phyloP scores from a whole-genome alignment of 1,140 invertebrate species.

The Araneus ventricosus region DNA sequence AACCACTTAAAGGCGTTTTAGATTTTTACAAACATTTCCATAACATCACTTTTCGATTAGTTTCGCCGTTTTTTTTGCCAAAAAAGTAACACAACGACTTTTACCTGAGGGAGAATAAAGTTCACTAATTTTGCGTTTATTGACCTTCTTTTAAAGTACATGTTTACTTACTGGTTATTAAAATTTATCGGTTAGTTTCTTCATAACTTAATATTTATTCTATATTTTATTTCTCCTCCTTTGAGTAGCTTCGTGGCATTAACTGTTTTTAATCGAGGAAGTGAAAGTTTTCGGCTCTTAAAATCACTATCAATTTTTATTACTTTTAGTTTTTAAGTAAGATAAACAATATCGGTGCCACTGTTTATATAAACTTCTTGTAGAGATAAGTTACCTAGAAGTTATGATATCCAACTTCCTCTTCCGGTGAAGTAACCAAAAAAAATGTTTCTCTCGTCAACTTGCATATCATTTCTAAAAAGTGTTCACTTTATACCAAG shows the following conservation, averaged over 20 bases:
- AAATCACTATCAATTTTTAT: neutral
- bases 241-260: neutral
- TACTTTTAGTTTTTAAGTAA: no score
- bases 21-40: neutral
- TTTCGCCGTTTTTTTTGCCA: neutral
- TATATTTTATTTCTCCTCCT: neutral
- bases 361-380: no score
- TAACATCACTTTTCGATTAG: neutral
- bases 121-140: neutral
- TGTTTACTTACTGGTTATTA: neutral
- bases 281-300: neutral
- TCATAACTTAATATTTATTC: neutral
- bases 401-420: no score
- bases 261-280: neutral
- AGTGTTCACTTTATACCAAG: no score
- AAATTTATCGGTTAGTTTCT: neutral
- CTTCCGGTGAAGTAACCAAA: no score
- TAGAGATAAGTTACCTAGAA: no score
- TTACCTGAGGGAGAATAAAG: neutral
- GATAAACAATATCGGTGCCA: no score
- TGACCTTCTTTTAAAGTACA: neutral
- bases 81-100: neutral
- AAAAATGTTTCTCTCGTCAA: no score
- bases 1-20: neutral
- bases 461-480: no score